A percentile compares a stretch with the other conserved stretches of the same genome.
Conservation (phyloP, 2,113 vertebrate genomes). For the Aegotheles bennettii region DNA sequence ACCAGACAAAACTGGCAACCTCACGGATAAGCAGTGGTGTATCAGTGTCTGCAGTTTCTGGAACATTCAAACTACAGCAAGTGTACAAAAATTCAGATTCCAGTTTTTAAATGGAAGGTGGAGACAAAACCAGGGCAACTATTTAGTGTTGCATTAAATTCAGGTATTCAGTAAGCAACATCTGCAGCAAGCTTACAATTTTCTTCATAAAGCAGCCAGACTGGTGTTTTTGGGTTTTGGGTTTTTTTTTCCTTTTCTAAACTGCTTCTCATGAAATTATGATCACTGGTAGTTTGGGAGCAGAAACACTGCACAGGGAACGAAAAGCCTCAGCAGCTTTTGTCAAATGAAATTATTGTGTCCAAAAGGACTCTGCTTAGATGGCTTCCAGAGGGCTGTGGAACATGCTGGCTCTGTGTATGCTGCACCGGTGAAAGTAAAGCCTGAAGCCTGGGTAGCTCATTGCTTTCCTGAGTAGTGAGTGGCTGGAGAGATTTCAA, state of each 20-base stretch:
- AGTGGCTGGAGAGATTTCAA: neutral
- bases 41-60: neutral
- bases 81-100: neutral
- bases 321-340: neutral
- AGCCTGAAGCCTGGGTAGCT: neutral
- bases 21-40: neutral
- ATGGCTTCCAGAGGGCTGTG: neutral
- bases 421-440: accelerated
- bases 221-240: neutral
- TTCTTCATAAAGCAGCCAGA: neutral
- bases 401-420: neutral
- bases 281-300: neutral
- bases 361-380: neutral
- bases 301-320: neutral
- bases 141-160: neutral
- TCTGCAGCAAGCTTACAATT: neutral
- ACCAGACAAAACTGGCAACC: neutral
- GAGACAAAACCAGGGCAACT: neutral
- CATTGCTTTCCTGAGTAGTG: neutral
- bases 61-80: neutral
- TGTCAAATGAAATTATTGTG: neutral
- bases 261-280: neutral
- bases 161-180: neutral
- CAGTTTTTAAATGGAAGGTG: neutral
- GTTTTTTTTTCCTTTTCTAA: neutral